Percentiles rank a stretch among this genome's conserved stretches.
These are phyloP conservation scores for Caenorhabditis doughertyi DNA, from an alignment of 2,888 invertebrate genomes.

Conservation along the genomic window DNA sequence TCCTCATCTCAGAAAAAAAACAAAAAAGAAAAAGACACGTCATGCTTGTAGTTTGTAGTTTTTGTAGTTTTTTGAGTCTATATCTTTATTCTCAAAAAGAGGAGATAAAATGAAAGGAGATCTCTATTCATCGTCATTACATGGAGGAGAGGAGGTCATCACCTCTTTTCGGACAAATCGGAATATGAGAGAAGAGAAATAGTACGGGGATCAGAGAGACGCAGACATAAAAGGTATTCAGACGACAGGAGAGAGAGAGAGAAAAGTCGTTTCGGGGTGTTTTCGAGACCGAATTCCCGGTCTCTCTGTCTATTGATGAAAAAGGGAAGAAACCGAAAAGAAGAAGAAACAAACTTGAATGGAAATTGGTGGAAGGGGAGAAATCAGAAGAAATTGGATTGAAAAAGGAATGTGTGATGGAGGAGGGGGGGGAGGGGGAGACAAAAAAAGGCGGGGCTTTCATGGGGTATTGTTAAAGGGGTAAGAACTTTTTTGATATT, in stretches of 20 bases:
- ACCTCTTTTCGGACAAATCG: constrained; percentile 43
- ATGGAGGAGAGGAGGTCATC: constrained; percentile 55
- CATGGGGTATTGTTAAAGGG: too few species aligned
- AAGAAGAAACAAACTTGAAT: background rate
- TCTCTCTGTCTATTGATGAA: background rate
- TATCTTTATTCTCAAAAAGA: background rate
- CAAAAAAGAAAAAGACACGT: background rate
- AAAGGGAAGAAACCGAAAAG: constrained; percentile 4
- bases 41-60: constrained; percentile 18
- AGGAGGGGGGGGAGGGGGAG: background rate
- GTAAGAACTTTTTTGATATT: too few species aligned
- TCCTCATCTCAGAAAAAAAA: background rate
- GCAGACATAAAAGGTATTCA: too few species aligned
- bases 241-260: too few species aligned
- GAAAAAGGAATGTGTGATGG: background rate
- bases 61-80: background rate
- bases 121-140: constrained; percentile 14
- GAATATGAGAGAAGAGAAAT: constrained; percentile 13
- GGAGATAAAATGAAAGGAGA: background rate
- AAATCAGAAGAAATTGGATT: background rate
- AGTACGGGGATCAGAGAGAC: constrained; percentile 25
- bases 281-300: background rate
- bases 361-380: constrained; percentile 4
- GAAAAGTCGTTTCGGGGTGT: constrained; percentile 21
- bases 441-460: too few species aligned